Conservation (phyloP, 2,113 vertebrate genomes). For the Gymnarchus niloticus region DNA sequence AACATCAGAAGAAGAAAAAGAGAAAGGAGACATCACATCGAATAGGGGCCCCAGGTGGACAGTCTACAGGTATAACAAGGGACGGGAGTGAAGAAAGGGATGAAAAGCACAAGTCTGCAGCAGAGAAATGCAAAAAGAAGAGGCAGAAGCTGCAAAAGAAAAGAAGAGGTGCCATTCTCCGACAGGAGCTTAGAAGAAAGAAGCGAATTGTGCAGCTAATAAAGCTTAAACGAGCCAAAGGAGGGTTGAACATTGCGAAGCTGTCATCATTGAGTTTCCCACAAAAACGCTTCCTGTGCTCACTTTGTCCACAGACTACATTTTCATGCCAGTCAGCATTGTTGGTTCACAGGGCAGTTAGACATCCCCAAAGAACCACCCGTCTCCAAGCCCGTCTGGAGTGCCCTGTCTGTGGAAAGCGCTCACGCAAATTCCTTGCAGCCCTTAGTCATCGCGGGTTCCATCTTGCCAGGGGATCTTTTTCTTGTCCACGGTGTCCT, state of each 20-base stretch:
- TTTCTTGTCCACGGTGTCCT: constrained; percentile 63
- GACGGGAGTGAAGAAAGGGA: constrained; percentile 36
- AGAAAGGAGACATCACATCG: constrained; percentile 54
- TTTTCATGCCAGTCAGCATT: constrained; percentile 65
- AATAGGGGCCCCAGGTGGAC: constrained; percentile 50
- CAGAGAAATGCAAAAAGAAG: constrained; percentile 47
- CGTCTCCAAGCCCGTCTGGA: constrained; percentile 71
- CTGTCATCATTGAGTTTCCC: constrained; percentile 62
- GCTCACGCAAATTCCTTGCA: constrained; percentile 75
- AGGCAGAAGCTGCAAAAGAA: constrained; percentile 49
- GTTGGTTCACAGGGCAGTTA: constrained; percentile 64
- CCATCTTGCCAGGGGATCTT: constrained; percentile 63
- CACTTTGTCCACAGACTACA: constrained; percentile 62
- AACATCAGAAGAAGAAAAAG: constrained; percentile 69
- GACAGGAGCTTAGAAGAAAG: constrained; percentile 51
- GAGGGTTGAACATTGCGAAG: constrained; percentile 58
- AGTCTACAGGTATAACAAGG: constrained; percentile 48
- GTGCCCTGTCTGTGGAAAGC: constrained; percentile 83
- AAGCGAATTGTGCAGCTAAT: constrained; percentile 61
- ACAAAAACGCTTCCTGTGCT: constrained; percentile 65
- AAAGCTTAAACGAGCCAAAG: constrained; percentile 57
- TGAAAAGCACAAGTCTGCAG: constrained; percentile 42
- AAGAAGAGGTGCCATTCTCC: constrained; percentile 52
- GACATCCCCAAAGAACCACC: constrained; percentile 59
- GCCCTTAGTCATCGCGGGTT: constrained; percentile 75